Evolutionary conservation across 2,797 vertebrate genomes (phyloP).

Genomic region (Mionectes olivaceus): DNA sequence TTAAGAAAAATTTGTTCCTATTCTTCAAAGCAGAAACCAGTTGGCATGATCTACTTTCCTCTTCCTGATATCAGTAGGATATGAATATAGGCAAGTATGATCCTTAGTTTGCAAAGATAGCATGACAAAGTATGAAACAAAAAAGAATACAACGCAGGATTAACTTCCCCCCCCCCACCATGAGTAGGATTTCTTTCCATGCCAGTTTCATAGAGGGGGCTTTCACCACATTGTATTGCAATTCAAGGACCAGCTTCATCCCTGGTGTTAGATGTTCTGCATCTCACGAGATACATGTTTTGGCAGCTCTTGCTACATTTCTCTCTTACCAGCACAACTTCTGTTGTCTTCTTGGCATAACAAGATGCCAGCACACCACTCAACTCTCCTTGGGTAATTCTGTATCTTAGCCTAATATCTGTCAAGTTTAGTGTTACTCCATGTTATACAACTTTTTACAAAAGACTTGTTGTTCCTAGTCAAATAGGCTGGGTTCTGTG

Average conservation of each 20-base stretch:
- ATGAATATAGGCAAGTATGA: not conserved
- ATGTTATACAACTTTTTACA: not conserved
- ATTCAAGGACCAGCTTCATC: not conserved
- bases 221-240: not conserved
- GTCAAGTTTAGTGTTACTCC: not conserved
- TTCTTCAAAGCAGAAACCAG: not conserved
- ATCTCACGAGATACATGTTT: not conserved
- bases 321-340: not conserved
- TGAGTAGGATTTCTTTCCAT: not conserved
- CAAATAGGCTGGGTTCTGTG: not conserved
- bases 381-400: not conserved
- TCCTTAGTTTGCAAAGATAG: not conserved
- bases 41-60: not conserved
- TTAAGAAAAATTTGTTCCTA: not conserved
- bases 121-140: not conserved
- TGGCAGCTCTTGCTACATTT: not conserved
- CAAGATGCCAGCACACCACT: not conserved
- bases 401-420: not conserved
- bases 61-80: not conserved
- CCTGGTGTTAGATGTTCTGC: not conserved
- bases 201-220: not conserved
- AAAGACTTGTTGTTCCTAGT: not conserved
- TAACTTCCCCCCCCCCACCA: rapidly evolving
- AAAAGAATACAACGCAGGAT: not conserved
- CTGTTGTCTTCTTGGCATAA: not conserved